phyloP scores from a whole-genome alignment of 1,140 invertebrate genomes.

The Trachelipus rathkii region DNA sequence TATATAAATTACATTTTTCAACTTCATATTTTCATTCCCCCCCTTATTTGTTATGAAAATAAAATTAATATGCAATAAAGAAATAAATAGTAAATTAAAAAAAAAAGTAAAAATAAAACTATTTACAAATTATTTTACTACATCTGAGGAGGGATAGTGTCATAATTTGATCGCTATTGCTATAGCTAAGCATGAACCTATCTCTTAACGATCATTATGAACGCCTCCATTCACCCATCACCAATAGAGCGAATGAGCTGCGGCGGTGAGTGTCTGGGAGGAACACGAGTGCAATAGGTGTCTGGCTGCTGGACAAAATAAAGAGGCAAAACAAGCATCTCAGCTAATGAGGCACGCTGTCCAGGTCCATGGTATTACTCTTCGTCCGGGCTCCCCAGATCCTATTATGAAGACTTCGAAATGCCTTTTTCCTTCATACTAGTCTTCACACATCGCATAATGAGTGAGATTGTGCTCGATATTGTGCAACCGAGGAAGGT shows the following conservation, averaged over 20 bases:
- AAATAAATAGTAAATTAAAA: too few relatives aligned
- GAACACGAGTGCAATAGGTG: conserved; percentile 58
- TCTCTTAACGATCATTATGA: too few relatives aligned
- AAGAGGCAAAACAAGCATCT: conserved; percentile 84
- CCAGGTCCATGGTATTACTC: conserved; percentile 76
- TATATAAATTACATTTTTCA: too few relatives aligned
- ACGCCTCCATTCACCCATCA: not conserved
- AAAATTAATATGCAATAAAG: too few relatives aligned
- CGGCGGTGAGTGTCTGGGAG: not conserved
- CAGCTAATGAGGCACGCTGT: conserved; percentile 87
- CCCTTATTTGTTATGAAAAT: too few relatives aligned
- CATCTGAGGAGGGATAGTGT: too few relatives aligned
- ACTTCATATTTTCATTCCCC: too few relatives aligned
- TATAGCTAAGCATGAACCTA: too few relatives aligned
- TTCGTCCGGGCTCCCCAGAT: conserved; percentile 67
- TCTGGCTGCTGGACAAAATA: conserved; percentile 61
- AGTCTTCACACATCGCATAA: conserved; percentile 64
- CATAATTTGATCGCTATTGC: too few relatives aligned
- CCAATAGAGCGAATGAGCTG: not conserved
- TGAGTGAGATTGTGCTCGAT: conserved; percentile 75
- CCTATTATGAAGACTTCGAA: conserved; percentile 94
- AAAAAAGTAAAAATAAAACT: too few relatives aligned
- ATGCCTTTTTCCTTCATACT: conserved; percentile 78
- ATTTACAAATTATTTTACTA: too few relatives aligned
- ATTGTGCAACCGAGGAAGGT: conserved; percentile 78